Conservation (phyloP, 2,888 invertebrate genomes). For the Opisthograptis luteolata region DNA sequence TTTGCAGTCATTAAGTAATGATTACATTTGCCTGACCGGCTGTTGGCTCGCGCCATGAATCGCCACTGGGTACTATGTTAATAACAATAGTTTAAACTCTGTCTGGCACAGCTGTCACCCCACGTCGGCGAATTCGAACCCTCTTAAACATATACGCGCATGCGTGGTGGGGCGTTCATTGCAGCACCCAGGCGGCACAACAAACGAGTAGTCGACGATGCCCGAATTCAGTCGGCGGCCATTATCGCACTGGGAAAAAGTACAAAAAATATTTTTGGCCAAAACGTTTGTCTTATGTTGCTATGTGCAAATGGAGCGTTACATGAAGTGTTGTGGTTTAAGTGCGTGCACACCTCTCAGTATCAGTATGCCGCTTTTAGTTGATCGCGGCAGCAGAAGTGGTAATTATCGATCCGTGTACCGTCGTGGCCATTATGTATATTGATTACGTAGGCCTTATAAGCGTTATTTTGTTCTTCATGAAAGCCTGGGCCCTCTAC, state of each 20-base stretch:
- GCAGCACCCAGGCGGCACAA: slow-evolving; percentile 60
- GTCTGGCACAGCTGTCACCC: slow-evolving; percentile 76
- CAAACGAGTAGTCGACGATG: slow-evolving; percentile 67
- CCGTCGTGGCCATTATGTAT: slow-evolving; percentile 71
- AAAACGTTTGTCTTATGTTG: slow-evolving; percentile 44
- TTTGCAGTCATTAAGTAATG: no score
- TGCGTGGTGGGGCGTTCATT: slow-evolving; percentile 72
- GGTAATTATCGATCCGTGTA: slow-evolving; percentile 78
- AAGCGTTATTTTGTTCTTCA: not conserved
- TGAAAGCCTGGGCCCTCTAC: not conserved
- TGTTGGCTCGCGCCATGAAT: slow-evolving; percentile 31
- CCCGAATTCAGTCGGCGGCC: slow-evolving; percentile 57
- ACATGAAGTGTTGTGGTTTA: slow-evolving; percentile 51
- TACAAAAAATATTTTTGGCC: slow-evolving; percentile 37
- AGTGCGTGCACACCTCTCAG: slow-evolving; percentile 45
- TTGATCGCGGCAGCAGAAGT: slow-evolving; percentile 67
- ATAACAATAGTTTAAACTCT: slow-evolving; percentile 31
- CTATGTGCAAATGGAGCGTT: slow-evolving; percentile 66
- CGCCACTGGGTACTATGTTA: slow-evolving; percentile 12
- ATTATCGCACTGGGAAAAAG: slow-evolving; percentile 48
- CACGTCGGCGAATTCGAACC: slow-evolving; percentile 68
- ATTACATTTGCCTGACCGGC: not conserved
- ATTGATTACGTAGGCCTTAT: slow-evolving; percentile 37
- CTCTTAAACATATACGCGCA: slow-evolving; percentile 75
- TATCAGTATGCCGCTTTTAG: slow-evolving; percentile 74